Evolutionary conservation across 2,113 vertebrate species (phyloP), one percentile per base, ranked within the genome.

Genomic region (Micromys minutus): DNA sequence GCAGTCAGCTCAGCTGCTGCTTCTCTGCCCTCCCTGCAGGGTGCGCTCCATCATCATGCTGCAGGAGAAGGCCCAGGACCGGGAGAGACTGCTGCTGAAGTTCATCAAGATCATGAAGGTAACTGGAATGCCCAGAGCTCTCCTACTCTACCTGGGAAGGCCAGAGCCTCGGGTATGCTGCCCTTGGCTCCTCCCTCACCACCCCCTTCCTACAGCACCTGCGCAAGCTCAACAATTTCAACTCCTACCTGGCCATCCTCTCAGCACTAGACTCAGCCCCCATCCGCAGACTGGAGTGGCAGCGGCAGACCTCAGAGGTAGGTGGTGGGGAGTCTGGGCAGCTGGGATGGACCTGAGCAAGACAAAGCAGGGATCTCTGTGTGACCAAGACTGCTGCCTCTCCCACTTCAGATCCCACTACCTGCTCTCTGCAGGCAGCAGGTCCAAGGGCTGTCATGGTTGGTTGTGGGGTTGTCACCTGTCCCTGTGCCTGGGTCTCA

Each of bases 91-190:
- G 95, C 99, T 99, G 81, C 98, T 99, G 76, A 99, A 99, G 97
- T 99, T 99, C 97, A 99, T 99, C 97, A 99, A 99, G 97, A 99
- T 99, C 98, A 99, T 99, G 99, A 99, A 99, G 99, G 99, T 99
- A 94, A 55, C 19, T 22, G 50, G 47, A 10, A 3, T 10, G 17
- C 57, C 86, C 22, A 17, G 12, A 3, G 57, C 16, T 13, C 39
- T n/a, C 47, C n/a, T 42, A 4, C 63, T 31, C 45, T 12, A 7
- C 9, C 8, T 0, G 3, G 42, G 89, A 21, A 31, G 31, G 17
- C 29, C 5, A 1, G 31, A 39, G 19, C 19, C 50, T 3, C 10
- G 3, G 8, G 9, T 7, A 0, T 4, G 0, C 26, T 3, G 57
- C 59, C 39, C 69, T 15, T n/a, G n/a, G 4, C 75, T 10, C 63